Percentiles rank a stretch among this genome's conserved stretches.
These are phyloP conservation scores for Galeruca laticollis DNA, from an alignment of 2,888 invertebrate genomes.

Conservation along the genomic window DNA sequence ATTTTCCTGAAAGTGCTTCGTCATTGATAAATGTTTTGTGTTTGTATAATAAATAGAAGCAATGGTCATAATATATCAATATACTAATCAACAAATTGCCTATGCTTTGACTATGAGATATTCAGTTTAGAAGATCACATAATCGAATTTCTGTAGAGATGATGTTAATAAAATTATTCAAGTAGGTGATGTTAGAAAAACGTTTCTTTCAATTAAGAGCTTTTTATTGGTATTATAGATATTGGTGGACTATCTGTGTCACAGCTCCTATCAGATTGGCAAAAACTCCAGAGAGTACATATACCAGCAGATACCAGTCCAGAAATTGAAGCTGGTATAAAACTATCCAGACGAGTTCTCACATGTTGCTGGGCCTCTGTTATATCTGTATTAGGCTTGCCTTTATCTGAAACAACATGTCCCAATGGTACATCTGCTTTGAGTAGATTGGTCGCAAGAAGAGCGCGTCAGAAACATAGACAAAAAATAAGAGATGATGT, in stretches of 20 bases:
- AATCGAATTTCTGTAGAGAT: too few species aligned
- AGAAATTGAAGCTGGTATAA: slow-evolving; percentile 83
- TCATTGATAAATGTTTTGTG: too few species aligned
- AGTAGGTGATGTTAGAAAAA: too few species aligned
- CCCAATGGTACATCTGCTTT: slow-evolving; percentile 64
- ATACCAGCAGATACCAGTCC: slow-evolving; percentile 76
- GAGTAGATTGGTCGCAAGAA: slow-evolving; percentile 72
- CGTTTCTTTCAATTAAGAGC: too few species aligned
- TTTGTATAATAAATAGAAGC: too few species aligned
- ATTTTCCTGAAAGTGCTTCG: too few species aligned
- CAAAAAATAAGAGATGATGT: slow-evolving; percentile 80
- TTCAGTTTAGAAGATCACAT: too few species aligned
- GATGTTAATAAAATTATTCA: too few species aligned
- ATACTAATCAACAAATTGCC: too few species aligned
- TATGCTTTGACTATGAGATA: too few species aligned
- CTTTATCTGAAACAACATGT: slow-evolving; percentile 71
- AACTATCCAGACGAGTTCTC: slow-evolving; percentile 81
- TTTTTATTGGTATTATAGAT: slow-evolving; percentile 70
- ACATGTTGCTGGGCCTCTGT: slow-evolving; percentile 95
- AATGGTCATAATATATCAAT: too few species aligned
- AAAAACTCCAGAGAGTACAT: slow-evolving; percentile 82
- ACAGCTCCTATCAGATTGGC: slow-evolving; percentile 90
- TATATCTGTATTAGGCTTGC: slow-evolving; percentile 87
- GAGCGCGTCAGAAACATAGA: slow-evolving; percentile 68
- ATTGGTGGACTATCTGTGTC: slow-evolving; percentile 86